phyloP scores from a whole-genome alignment of 2,113 vertebrate genomes.

The Cheilinus undulatus region DNA sequence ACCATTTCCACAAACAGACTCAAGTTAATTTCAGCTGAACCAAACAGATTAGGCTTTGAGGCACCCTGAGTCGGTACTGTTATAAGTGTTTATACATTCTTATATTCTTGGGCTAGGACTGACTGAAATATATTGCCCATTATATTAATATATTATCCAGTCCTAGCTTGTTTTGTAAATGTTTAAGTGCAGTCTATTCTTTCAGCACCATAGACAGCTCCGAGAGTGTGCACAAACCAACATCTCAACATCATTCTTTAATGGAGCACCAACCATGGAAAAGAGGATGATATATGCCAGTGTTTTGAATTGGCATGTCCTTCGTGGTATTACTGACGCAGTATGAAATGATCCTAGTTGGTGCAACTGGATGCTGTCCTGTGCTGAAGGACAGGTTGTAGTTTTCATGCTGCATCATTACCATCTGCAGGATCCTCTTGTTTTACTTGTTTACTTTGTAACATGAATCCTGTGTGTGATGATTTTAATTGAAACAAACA shows the following conservation, averaged over 20 bases:
- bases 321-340: not conserved
- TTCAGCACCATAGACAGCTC: constrained; percentile 59
- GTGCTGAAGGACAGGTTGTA: not conserved
- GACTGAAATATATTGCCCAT: too few species aligned
- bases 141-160: too few species aligned
- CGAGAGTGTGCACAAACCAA: not conserved
- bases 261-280: not conserved
- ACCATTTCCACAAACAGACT: too few species aligned
- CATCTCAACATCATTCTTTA: too few species aligned
- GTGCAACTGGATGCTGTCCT: constrained; percentile 1
- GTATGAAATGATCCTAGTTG: too few species aligned
- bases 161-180: too few species aligned
- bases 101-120: too few species aligned
- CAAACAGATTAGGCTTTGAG: too few species aligned
- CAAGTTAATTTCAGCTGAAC: too few species aligned
- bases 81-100: too few species aligned
- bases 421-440: not conserved
- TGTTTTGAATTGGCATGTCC: not conserved
- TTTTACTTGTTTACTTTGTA: constrained; percentile 12
- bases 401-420: not conserved
- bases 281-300: not conserved
- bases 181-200: not conserved
- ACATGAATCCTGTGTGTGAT: not conserved
- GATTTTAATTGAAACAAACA: not conserved
- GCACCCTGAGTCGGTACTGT: too few species aligned